These are phyloP conservation scores for Aleadryas rufinucha DNA, from an alignment of 2,113 vertebrate species.

Conservation along the genomic window DNA sequence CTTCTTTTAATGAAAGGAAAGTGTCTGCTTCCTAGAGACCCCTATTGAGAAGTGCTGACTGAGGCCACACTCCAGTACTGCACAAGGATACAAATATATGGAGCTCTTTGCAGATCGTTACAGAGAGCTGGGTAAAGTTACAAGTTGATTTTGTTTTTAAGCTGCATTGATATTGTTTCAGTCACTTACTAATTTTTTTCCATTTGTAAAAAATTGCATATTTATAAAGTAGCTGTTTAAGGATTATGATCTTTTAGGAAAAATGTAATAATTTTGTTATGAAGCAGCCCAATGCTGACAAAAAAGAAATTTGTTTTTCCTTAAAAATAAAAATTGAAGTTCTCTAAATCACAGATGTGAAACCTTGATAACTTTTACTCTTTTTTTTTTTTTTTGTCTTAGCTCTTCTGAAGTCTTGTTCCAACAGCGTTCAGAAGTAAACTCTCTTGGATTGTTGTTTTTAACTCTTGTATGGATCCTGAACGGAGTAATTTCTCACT, in stretches of 20 bases:
- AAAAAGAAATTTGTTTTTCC: neutral
- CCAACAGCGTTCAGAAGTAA: neutral
- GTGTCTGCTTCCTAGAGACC: neutral
- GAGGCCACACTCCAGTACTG: neutral
- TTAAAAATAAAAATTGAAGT: neutral
- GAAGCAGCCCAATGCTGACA: neutral
- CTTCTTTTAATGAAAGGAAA: neutral
- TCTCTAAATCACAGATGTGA: neutral
- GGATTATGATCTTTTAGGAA: neutral
- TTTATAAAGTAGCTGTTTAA: neutral
- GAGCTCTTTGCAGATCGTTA: neutral
- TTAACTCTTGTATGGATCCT: neutral
- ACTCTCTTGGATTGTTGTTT: neutral
- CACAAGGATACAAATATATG: neutral
- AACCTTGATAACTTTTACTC: neutral
- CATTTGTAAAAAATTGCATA: neutral
- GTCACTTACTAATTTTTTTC: neutral
- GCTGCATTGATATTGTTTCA: neutral
- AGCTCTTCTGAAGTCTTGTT: neutral
- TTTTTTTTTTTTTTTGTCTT: neutral
- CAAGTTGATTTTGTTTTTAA: neutral
- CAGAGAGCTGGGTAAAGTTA: neutral
- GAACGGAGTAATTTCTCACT: neutral
- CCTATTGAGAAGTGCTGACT: neutral
- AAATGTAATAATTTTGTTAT: neutral